Evolutionary conservation across 2,888 invertebrate species (phyloP).

Genomic region (Shargacucullia verbasci): DNA sequence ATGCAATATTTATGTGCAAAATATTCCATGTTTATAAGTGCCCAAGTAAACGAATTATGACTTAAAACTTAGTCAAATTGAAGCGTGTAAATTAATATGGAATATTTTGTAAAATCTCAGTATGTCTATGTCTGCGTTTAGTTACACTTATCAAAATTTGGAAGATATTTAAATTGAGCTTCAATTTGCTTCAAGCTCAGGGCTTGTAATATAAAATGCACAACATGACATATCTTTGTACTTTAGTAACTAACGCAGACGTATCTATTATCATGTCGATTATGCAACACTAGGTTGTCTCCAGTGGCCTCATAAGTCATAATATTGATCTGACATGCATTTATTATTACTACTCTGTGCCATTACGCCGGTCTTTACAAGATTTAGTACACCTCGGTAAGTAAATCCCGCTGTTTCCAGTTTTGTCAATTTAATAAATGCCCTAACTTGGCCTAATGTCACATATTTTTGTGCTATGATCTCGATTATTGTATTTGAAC

Average conservation of each 20-base stretch:
- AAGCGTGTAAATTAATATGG: constrained; percentile 12
- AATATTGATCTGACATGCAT: constrained; percentile 53
- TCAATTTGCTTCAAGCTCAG: no score
- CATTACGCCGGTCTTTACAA: constrained; percentile 45
- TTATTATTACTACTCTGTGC: constrained; percentile 55
- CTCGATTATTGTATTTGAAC: background rate
- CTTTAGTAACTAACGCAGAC: constrained; percentile 7
- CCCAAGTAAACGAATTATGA: no score
- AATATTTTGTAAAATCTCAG: constrained; percentile 43
- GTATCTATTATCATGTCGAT: constrained; percentile 19
- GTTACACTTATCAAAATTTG: background rate
- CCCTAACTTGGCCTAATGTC: constrained; percentile 1
- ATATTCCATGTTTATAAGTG: constrained; percentile 42
- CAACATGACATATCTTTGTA: background rate
- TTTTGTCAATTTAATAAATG: constrained; percentile 9
- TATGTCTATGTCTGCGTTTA: constrained; percentile 19
- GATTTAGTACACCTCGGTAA: constrained; percentile 5
- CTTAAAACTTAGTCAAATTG: no score
- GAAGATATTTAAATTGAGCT: no score
- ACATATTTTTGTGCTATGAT: background rate
- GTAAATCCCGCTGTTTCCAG: constrained; percentile 20
- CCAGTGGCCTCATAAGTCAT: constrained; percentile 51
- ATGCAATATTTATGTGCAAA: constrained; percentile 53
- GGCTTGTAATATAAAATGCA: no score
- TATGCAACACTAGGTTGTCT: constrained; percentile 46